phyloP scores from a whole-genome alignment of 2,797 vertebrate species.

The Austrolebias charrua region DNA sequence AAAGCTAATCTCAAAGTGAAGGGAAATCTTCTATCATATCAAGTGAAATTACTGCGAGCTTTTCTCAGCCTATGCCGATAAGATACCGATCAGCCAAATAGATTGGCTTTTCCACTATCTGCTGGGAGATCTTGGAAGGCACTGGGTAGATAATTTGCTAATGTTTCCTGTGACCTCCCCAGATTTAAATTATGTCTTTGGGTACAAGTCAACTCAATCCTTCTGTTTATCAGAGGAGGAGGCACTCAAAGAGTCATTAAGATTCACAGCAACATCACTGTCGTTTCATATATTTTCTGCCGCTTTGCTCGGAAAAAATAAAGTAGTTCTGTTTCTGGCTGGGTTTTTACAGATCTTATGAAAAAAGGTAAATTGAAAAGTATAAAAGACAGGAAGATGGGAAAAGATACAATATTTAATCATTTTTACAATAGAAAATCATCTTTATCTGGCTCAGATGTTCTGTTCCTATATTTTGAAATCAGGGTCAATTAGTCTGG shows the following conservation, averaged over 20 bases:
- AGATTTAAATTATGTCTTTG: slow-evolving; percentile 82
- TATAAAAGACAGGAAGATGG: slow-evolving; percentile 33
- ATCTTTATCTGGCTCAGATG: slow-evolving; percentile 62
- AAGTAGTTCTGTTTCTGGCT: slow-evolving; percentile 47
- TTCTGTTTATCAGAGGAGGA: slow-evolving; percentile 72
- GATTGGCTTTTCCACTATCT: slow-evolving; percentile 84
- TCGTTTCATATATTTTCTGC: slow-evolving; percentile 62
- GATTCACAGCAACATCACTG: slow-evolving; percentile 71
- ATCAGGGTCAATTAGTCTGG: slow-evolving; percentile 65
- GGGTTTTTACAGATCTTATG: slow-evolving; percentile 56
- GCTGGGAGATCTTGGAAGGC: slow-evolving; percentile 77
- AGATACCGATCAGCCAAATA: slow-evolving; percentile 82
- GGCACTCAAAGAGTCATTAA: slow-evolving; percentile 73
- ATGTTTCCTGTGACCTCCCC: slow-evolving; percentile 85
- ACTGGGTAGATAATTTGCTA: slow-evolving; percentile 83
- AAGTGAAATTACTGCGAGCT: slow-evolving; percentile 80
- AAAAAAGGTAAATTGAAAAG: slow-evolving; percentile 23
- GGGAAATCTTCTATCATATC: slow-evolving; percentile 81
- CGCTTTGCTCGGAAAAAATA: slow-evolving; percentile 54
- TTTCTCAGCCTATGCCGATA: slow-evolving; percentile 79
- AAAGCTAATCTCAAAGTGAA: slow-evolving; percentile 80
- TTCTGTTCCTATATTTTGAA: slow-evolving; percentile 64
- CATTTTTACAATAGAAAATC: slow-evolving; percentile 54
- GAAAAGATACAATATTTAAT: slow-evolving; percentile 46
- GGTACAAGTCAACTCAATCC: slow-evolving; percentile 75